Percentiles rank a stretch among this genome's conserved stretches.
These are phyloP conservation scores for Drosophila bocqueti DNA, from an alignment of 1,140 invertebrate genomes.

Conservation along the genomic window DNA sequence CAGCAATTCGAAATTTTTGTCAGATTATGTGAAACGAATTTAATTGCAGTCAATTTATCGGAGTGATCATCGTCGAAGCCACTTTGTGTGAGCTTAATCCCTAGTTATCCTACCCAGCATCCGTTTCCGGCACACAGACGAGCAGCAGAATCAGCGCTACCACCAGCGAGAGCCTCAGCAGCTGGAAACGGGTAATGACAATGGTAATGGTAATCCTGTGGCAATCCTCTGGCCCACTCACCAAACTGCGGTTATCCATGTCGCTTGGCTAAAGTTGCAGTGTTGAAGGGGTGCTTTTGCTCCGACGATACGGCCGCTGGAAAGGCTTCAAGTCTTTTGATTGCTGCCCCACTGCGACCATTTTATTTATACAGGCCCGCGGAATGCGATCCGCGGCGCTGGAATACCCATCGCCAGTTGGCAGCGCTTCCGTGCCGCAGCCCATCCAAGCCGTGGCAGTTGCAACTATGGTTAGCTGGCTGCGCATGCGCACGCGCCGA, in stretches of 20 bases:
- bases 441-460: not conserved
- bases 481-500: constrained; percentile 57
- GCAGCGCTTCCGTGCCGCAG: constrained; percentile 65
- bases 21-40: not conserved
- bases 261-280: constrained; percentile 36
- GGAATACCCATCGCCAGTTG: constrained; percentile 30
- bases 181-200: constrained; percentile 24
- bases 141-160: constrained; percentile 57
- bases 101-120: constrained; percentile 59
- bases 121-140: constrained; percentile 62
- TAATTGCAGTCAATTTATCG: not conserved
- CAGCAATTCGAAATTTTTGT: constrained; percentile 1
- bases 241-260: constrained; percentile 73
- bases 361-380: constrained; percentile 67
- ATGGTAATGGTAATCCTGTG: constrained; percentile 10
- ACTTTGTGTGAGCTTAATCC: not conserved
- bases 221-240: constrained; percentile 27
- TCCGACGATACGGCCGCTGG: constrained; percentile 55
- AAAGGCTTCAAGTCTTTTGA: constrained; percentile 55
- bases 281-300: constrained; percentile 18
- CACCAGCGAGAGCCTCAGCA: constrained; percentile 65
- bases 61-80: not conserved
- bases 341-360: constrained; percentile 65
- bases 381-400: constrained; percentile 47
- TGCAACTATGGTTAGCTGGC: not conserved